Evolutionary conservation across 2,113 vertebrate genomes (phyloP), one percentile per base, ranked within the genome.

Genomic region (Garra rufa): DNA sequence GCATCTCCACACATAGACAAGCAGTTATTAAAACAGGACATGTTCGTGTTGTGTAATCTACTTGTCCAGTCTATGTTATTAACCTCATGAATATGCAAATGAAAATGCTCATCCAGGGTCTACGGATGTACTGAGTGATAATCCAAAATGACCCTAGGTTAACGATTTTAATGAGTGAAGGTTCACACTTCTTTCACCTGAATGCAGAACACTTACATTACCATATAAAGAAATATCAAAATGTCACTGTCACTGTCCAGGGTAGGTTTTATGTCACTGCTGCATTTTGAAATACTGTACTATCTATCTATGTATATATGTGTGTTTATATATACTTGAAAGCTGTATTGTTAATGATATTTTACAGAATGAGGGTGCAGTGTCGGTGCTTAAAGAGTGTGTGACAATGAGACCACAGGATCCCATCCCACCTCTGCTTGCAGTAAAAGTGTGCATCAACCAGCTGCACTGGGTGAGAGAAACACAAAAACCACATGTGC

Each of bases 381-480:
- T 99, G 89, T 97, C 97, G 0, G 96, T 98, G 83, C 95, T 99
- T 52, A 96, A 93, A 82, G 97, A 99, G 88, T 99, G 98, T 69
- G 78, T 93, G 83, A 96, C 95, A 87, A 95, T 99, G 92, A 96
- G 93, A 88, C 97, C 97, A 28, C 91, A 92, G 0, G 96, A 99
- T 91, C 97, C 98, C 82, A 97, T 96, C 0, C 81, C 98, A 87
- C 96, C 96, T 41, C 93, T 99, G 43, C 93, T 99, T 91, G 98
- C 97, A 70, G 97, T 96, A 88, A 99, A 99, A 94, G 92, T 98
- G 93, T 99, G 97, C 97, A 96, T 99, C 63, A 94, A 95, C 79
- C 94, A 98, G 9, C 95, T 99, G 88, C 96, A 96, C 91, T 98
- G 97, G 98, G 98, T 99, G 92, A 98, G 95, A 91, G 21, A 77